Base-by-base conservation (phyloP, 2,888 invertebrate genomes). In the Cloeon dipterum region DNA sequence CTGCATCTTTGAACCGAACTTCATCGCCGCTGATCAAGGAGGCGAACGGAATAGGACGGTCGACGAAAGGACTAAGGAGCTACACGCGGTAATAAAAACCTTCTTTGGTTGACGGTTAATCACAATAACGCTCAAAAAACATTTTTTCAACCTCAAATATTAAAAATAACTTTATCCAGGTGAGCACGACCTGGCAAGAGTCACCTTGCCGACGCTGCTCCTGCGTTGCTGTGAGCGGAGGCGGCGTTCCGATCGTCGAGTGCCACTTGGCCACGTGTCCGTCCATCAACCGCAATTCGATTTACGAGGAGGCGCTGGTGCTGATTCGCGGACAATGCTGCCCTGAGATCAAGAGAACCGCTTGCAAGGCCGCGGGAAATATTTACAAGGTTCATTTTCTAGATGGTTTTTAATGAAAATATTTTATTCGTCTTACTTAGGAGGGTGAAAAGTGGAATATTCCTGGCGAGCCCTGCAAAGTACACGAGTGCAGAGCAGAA, bases 181-280 rank as follows among this genome's bases (percentile, higher is more conserved):
- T 59, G 32, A 67, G 70, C 10, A 62, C 66, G 2, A 61, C 55
- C 1, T 79, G 78, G 78, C 50, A 59, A 41, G 76, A 78, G 51
- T 77, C 76, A 0, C 70, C 72, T 17, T 79, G 79, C 47, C 65
- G 68, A 26, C 57, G 60, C 21, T 79, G 78, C 46, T 55, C 56
- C 32, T 78, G 77, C 50, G 54, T 55, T 23, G 46, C 5, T 21
- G 29, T n/a, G 5, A n/a, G 5, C 7, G 29, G 16, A 8, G 7
- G 7, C 29, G 29, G 5, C 16, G n/a, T 7, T 8, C 7, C 29
- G 7, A n/a, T 13, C n/a, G 8, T 16, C 5, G 41, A 54, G 3
- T 52, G 51, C 32, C 77, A 77, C 52, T 46, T 57, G 1, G 52
- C 54, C 10, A 59, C 64, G 38, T 77, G 76, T 46, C 52, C 64